Evolutionary conservation across 2,113 vertebrate species (phyloP).

Genomic region (Prunella himalayana): DNA sequence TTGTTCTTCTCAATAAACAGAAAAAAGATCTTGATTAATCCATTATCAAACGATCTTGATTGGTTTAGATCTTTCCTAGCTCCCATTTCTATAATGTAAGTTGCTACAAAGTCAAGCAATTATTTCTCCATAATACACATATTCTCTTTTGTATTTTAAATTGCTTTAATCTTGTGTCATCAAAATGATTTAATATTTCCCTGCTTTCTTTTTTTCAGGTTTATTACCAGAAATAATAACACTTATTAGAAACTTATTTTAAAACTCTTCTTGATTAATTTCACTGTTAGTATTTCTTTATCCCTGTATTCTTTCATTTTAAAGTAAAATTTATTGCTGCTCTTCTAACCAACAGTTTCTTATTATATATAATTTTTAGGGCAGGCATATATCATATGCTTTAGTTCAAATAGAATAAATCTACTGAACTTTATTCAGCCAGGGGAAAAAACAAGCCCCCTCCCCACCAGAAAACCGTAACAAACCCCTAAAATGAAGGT

Average conservation of each 20-base stretch:
- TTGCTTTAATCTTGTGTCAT: background rate
- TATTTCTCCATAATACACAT: background rate
- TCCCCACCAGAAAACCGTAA: rapidly evolving
- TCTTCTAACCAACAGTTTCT: background rate
- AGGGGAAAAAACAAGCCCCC: rapidly evolving
- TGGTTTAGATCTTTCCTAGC: background rate
- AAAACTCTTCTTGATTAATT: background rate
- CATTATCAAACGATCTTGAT: background rate
- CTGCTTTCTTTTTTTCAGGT: background rate
- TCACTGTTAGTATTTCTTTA: background rate
- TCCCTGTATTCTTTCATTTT: background rate
- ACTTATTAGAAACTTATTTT: background rate
- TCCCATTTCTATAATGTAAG: background rate
- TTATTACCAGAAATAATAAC: background rate
- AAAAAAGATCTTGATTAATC: background rate
- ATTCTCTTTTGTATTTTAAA: background rate
- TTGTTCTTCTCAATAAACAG: background rate
- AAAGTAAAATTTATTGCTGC: background rate
- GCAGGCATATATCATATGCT: background rate
- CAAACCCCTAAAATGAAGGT: rapidly evolving
- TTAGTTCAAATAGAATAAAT: background rate
- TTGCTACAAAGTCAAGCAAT: background rate
- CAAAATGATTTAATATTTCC: background rate
- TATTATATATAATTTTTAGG: background rate
- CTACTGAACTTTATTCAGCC: background rate